These are phyloP conservation scores for Scartelaos histophorus DNA, from an alignment of 2,113 vertebrate species.

Conservation along the genomic window DNA sequence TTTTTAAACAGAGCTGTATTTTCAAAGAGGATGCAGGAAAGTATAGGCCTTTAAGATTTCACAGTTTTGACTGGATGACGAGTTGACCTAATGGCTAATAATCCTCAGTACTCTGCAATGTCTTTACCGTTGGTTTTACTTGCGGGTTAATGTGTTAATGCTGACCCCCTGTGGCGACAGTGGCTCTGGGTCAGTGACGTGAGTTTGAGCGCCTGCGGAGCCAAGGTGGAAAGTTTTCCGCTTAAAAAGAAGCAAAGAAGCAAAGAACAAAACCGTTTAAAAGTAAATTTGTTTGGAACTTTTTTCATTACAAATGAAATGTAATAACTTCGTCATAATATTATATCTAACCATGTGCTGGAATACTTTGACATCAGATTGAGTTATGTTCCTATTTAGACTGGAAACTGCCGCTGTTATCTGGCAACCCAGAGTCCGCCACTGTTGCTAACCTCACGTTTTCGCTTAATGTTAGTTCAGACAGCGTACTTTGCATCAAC, in stretches of 20 bases:
- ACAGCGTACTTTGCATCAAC: background rate
- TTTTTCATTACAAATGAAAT: background rate
- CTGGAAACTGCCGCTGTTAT: background rate
- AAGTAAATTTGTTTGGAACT: background rate
- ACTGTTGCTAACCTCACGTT: background rate
- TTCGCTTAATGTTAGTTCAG: background rate
- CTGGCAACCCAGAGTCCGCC: background rate
- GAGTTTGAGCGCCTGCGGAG: background rate
- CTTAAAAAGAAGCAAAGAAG: background rate
- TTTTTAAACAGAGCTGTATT: too few species aligned
- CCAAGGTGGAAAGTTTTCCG: background rate
- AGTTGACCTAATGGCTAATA: background rate
- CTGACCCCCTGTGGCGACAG: background rate
- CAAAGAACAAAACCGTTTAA: background rate
- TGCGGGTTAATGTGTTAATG: constrained; percentile 3
- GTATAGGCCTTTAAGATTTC: too few species aligned
- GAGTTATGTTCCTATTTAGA: background rate
- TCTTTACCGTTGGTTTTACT: background rate
- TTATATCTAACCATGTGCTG: background rate
- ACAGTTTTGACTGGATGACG: background rate
- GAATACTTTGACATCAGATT: background rate
- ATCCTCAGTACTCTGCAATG: background rate
- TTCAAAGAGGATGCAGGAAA: too few species aligned
- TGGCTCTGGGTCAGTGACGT: background rate
- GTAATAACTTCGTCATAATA: too few species aligned